Conservation (phyloP, 2,113 vertebrate species). For the Serilophus lunatus region DNA sequence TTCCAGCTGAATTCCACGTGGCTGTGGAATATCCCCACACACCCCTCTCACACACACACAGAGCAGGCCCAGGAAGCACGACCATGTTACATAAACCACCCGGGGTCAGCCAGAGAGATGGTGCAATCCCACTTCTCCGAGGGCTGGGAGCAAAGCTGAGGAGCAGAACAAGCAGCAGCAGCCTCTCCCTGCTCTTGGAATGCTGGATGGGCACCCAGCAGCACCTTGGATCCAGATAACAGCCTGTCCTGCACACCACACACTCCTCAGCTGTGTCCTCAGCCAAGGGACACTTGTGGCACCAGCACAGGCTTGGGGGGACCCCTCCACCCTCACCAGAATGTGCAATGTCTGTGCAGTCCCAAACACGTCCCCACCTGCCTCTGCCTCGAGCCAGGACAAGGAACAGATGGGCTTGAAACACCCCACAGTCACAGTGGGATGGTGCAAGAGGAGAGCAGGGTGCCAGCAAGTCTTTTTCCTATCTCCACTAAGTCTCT, state of each 20-base stretch:
- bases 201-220: accelerated
- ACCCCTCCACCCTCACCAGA: background rate
- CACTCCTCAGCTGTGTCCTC: background rate
- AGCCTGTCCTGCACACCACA: background rate
- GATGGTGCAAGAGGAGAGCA: background rate
- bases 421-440: background rate
- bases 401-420: background rate
- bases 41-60: background rate
- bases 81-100: background rate
- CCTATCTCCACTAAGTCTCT: background rate
- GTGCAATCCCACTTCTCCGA: background rate
- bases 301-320: background rate
- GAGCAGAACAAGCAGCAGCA: background rate
- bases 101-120: background rate
- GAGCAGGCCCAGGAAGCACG: background rate
- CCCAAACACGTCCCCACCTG: background rate
- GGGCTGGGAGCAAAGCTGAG: background rate
- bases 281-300: background rate
- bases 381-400: background rate
- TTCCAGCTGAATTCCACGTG: background rate
- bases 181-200: background rate
- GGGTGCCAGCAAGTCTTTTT: background rate
- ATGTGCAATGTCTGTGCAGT: background rate
- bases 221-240: background rate
- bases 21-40: background rate